phyloP scores from a whole-genome alignment of 2,888 invertebrate species.

The Bellardia bayeri region DNA sequence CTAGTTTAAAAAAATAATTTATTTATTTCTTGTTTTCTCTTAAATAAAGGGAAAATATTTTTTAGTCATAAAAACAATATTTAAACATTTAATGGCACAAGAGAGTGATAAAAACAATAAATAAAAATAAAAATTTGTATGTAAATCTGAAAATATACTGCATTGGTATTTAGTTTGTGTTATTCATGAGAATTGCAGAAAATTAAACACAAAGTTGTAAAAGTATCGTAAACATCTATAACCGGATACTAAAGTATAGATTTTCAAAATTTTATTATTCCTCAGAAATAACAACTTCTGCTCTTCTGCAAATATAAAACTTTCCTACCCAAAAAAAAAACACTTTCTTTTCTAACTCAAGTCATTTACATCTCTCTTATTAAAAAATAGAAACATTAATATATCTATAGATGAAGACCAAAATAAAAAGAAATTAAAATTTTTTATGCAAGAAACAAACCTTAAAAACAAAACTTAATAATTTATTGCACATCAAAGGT shows the following conservation, averaged over 20 bases:
- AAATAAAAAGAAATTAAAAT: constrained; percentile 70
- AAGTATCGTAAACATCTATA: constrained; percentile 5
- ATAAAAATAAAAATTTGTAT: too few relatives aligned
- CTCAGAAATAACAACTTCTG: neutral
- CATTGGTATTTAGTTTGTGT: too few relatives aligned
- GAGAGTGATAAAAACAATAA: too few relatives aligned
- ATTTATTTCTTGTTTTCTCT: too few relatives aligned
- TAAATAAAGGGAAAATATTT: too few relatives aligned
- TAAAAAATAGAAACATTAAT: constrained; percentile 30
- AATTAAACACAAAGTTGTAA: constrained; percentile 11
- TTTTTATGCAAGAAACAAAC: constrained; percentile 71
- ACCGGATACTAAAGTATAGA: neutral
- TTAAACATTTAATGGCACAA: too few relatives aligned
- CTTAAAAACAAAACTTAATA: constrained; percentile 56
- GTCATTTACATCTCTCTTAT: constrained; percentile 38
- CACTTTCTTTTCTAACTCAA: constrained; percentile 59
- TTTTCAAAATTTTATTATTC: constrained; percentile 42
- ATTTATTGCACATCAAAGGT: constrained; percentile 67
- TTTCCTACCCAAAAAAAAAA: constrained; percentile 40
- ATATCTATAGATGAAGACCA: constrained; percentile 4
- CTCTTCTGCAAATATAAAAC: constrained; percentile 29
- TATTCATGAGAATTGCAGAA: neutral
- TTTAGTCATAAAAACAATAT: too few relatives aligned
- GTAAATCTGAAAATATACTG: too few relatives aligned
- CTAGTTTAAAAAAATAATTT: too few relatives aligned